Base-by-base conservation (phyloP, 2,797 vertebrate genomes). In the Miichthys miiuy region DNA sequence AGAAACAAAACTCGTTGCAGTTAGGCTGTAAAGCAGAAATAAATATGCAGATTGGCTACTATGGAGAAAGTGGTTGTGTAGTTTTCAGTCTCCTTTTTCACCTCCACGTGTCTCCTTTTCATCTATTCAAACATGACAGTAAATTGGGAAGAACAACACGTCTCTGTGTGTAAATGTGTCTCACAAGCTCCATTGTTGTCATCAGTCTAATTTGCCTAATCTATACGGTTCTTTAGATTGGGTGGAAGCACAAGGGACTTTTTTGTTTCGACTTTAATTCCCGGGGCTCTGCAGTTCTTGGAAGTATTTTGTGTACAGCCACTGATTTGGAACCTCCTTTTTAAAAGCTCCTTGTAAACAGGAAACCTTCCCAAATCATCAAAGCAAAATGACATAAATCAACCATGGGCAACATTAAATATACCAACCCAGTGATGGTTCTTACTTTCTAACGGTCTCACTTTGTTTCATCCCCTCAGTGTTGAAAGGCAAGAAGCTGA, bases 401-500 rank as follows among this genome's bases (percentile, higher is more conserved):
- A 69, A 52, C 13, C 3, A 12, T 21, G 34, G 34, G 52, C 51
- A 64, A 41, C 4, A 38, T 77, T 51, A 51, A 44, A 18, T 16
- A 7, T 1, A 17, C 4, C 0, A 4, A 5, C 12, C 17, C 7
- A 3, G 21, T 34, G 5, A 54, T 13, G 5, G 5, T 68, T 76
- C 12, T 56, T 44, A 16, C 18, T 34, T 65, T 6, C 47, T 52
- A 8, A 61, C 46, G 30, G 10, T 83, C 48, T 83, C 8, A 61
- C 11, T 21, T 62, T 56, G 0, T 69, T 56, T 54, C 88, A 50
- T 60, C 64, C 63, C 72, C 2, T 63, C 82, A 99, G 98, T 99
- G 84, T 96, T 99, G 94, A 99, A 99, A 95, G 98, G 98, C 94
- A 99, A 99, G 97, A 99, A 99, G 94, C 95, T 99, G 91, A 99